phyloP scores from a whole-genome alignment of 2,797 vertebrate species.

The Channallabes apus region DNA sequence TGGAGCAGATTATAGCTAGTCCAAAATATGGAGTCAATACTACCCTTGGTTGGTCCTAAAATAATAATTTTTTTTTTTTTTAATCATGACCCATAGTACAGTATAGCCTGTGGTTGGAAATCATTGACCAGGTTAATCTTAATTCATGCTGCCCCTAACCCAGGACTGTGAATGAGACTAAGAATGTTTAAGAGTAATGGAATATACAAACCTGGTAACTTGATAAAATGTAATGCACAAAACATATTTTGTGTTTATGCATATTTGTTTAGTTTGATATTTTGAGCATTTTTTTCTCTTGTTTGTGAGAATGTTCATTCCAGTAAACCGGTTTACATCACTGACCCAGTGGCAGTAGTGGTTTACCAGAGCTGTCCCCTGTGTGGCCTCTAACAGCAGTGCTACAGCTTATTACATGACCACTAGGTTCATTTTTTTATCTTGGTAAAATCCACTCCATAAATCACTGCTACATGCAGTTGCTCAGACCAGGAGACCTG shows the following conservation, averaged over 20 bases:
- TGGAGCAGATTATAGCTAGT: background rate
- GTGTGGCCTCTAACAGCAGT: background rate
- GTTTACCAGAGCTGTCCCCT: background rate
- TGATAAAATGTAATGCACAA: background rate
- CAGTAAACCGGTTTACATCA: background rate
- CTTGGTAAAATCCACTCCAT: constrained; percentile 24
- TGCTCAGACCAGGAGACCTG: background rate
- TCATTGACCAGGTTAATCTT: background rate
- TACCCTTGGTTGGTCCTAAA: background rate
- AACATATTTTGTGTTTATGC: no score
- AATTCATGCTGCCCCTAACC: background rate
- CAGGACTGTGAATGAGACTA: background rate
- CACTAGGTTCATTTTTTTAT: constrained; percentile 15
- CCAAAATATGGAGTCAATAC: background rate
- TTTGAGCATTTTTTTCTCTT: background rate
- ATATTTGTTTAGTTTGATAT: no score
- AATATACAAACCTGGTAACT: background rate
- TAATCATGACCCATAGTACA: no score
- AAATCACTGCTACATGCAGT: constrained; percentile 25
- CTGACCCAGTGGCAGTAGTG: background rate
- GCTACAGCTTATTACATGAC: constrained; percentile 26
- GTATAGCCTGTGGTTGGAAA: background rate
- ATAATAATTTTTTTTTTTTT: background rate
- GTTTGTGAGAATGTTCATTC: background rate
- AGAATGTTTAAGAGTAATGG: background rate